Evolutionary conservation across 2,888 invertebrate genomes (phyloP).

Genomic region (Ophion slaviceki): DNA sequence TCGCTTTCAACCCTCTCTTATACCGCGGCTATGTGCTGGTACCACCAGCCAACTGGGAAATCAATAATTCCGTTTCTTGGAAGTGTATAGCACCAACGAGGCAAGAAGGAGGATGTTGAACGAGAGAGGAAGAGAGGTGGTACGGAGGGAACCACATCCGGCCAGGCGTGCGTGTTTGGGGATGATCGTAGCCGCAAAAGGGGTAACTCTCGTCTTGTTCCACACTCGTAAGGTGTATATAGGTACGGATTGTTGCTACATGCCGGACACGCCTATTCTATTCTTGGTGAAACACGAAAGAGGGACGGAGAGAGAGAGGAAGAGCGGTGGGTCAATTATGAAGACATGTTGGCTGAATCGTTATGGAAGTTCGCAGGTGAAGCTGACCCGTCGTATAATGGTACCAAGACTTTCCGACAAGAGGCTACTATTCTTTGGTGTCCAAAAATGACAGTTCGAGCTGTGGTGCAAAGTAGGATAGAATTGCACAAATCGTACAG

Average conservation of each 20-base stretch:
- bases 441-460: too few relatives aligned
- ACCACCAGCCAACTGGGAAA: slow-evolving; percentile 68
- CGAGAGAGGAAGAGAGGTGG: slow-evolving; percentile 37
- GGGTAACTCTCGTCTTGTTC: slow-evolving; percentile 46
- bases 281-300: background rate
- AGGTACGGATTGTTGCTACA: slow-evolving; percentile 52
- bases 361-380: background rate
- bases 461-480: too few relatives aligned
- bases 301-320: background rate
- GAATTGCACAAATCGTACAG: too few relatives aligned
- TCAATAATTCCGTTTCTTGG: slow-evolving; percentile 70
- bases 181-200: slow-evolving; percentile 51
- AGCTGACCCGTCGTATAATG: background rate
- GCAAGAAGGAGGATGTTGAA: slow-evolving; percentile 49
- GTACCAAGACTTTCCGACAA: too few relatives aligned
- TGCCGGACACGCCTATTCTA: slow-evolving; percentile 20
- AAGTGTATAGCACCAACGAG: slow-evolving; percentile 53
- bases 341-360: background rate
- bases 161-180: slow-evolving; percentile 57
- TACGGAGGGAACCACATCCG: slow-evolving; percentile 55
- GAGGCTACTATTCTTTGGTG: too few relatives aligned
- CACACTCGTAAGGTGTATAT: slow-evolving; percentile 14
- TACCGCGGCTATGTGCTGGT: slow-evolving; percentile 49
- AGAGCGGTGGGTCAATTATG: background rate
- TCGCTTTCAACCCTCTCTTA: slow-evolving; percentile 43